These are phyloP conservation scores for Lota lota DNA, from an alignment of 2,113 vertebrate species.

Conservation along the genomic window DNA sequence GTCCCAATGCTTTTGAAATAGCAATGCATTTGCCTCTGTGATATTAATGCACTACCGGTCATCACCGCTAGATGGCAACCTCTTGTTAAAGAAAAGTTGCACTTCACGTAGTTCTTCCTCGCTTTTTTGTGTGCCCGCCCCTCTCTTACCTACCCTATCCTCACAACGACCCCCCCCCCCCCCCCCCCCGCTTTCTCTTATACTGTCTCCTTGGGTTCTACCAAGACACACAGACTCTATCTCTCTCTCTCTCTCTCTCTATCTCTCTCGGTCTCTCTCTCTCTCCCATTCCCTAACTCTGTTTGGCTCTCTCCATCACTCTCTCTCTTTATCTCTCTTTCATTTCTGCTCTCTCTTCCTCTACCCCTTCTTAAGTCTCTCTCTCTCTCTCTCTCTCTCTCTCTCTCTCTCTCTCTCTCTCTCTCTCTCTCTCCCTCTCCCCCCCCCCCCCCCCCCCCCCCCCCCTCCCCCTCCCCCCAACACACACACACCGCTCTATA, in stretches of 20 bases:
- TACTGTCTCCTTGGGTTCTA: too few species aligned
- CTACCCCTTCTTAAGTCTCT: constrained; percentile 5
- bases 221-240: too few species aligned
- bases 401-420: constrained; percentile 12
- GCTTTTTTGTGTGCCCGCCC: background rate
- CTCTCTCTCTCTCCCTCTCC: constrained; percentile 9
- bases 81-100: constrained; percentile 52
- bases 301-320: background rate
- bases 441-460: background rate
- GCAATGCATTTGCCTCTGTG: background rate
- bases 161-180: background rate
- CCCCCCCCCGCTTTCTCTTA: background rate
- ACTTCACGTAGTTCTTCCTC: constrained; percentile 40
- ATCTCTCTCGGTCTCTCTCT: constrained; percentile 9
- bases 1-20: background rate
- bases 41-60: background rate
- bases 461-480: background rate
- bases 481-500: constrained; percentile 42
- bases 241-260: constrained; percentile 5
- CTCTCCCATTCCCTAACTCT: background rate
- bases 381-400: constrained; percentile 7
- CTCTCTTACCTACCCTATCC: background rate
- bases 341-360: background rate
- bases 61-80: constrained; percentile 59
- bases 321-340: background rate